A percentile compares a stretch with the other conserved stretches of the same genome.
phyloP scores from a whole-genome alignment of 2,113 vertebrate genomes.

The human region GRCh38 chr6:36119501-36120000 shows the following conservation, averaged over 20 bases:
- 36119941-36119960: background rate
- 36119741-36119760: too few species aligned
- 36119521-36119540: background rate
- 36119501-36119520: background rate
- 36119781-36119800: too few species aligned
- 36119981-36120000: background rate
- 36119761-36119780: too few species aligned
- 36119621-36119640: background rate
- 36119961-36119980: background rate
- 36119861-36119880: background rate
- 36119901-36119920: background rate
- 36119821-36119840: background rate
- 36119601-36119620: background rate
- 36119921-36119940: background rate
- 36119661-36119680: background rate
- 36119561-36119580: background rate
- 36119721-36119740: background rate
- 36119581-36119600: background rate
- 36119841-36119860: background rate
- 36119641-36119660: background rate
- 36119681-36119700: background rate
- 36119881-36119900: background rate
- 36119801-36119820: background rate
- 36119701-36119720: background rate
- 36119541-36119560: background rate